These are phyloP conservation scores for Melanotaenia maccullochi DNA, from an alignment of 2,797 vertebrate genomes.

Conservation along the genomic window DNA sequence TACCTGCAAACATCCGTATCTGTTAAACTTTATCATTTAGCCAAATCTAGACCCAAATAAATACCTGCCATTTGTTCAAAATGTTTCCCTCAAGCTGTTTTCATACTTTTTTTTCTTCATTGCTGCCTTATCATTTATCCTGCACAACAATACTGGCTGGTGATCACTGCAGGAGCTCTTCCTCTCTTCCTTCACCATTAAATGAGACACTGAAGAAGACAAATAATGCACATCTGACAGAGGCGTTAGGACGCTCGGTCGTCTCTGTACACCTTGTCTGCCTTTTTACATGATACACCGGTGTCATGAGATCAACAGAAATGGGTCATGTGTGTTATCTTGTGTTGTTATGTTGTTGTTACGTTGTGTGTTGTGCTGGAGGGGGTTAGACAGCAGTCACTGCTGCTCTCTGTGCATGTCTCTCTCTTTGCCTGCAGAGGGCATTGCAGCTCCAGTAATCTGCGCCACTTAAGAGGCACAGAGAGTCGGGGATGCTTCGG, in stretches of 20 bases:
- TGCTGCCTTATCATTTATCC: constrained; percentile 25
- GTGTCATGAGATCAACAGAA: neutral
- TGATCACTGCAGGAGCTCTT: constrained; percentile 45
- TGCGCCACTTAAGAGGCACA: rapidly evolving
- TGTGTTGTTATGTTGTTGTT: no score
- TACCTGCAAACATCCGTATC: neutral
- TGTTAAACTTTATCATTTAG: constrained; percentile 5
- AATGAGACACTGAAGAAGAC: constrained; percentile 47
- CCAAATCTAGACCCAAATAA: constrained; percentile 13
- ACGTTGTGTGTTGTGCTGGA: no score
- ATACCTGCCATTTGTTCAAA: constrained; percentile 12
- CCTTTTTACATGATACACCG: constrained; percentile 20
- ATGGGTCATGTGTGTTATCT: neutral
- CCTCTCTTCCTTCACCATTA: neutral
- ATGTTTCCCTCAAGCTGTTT: neutral
- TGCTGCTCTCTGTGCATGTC: constrained; percentile 13
- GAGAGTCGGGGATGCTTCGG: neutral
- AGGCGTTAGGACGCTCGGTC: constrained; percentile 19
- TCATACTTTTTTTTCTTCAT: neutral
- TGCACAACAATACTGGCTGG: constrained; percentile 22
- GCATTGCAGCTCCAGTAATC: constrained; percentile 63
- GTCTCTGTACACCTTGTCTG: neutral
- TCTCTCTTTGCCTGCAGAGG: constrained; percentile 55
- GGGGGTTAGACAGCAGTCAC: constrained; percentile 29
- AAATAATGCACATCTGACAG: constrained; percentile 25